phyloP scores from a whole-genome alignment of 2,888 invertebrate genomes.

The Nyleta sp. region DNA sequence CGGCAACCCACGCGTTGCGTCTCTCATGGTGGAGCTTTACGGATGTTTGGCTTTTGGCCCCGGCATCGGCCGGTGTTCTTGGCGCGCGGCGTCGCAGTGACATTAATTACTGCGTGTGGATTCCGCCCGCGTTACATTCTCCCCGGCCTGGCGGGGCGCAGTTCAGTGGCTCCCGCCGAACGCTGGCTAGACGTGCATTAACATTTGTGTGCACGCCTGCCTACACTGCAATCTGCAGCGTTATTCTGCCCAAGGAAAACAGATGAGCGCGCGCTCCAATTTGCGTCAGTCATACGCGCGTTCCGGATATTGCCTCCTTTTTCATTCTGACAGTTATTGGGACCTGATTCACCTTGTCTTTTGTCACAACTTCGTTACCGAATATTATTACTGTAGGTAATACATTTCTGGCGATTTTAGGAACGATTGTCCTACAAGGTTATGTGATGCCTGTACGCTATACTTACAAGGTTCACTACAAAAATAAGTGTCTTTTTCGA shows the following conservation, averaged over 20 bases:
- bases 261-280: slow-evolving; percentile 48
- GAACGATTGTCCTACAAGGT: neutral
- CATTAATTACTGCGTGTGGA: slow-evolving; percentile 67
- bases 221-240: slow-evolving; percentile 38
- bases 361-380: slow-evolving; percentile 15
- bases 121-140: slow-evolving; percentile 48
- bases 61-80: slow-evolving; percentile 48
- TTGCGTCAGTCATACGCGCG: slow-evolving; percentile 49
- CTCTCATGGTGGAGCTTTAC: slow-evolving; percentile 15
- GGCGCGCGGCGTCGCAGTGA: slow-evolving; percentile 46
- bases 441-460: too few species aligned
- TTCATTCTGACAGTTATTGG: slow-evolving; percentile 62
- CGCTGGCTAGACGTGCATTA: slow-evolving; percentile 44
- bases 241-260: slow-evolving; percentile 53
- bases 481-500: too few species aligned
- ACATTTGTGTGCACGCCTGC: slow-evolving; percentile 34
- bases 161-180: slow-evolving; percentile 34
- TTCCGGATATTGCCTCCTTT: slow-evolving; percentile 47
- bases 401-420: neutral
- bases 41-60: slow-evolving; percentile 61
- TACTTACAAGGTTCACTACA: too few species aligned
- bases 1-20: slow-evolving; percentile 21
- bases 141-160: slow-evolving; percentile 3
- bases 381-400: slow-evolving; percentile 13
- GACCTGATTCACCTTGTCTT: slow-evolving; percentile 19